Percentiles rank a stretch among this genome's conserved stretches.
phyloP scores from a whole-genome alignment of 2,888 invertebrate genomes.

The Hypolimnas misippus region DNA sequence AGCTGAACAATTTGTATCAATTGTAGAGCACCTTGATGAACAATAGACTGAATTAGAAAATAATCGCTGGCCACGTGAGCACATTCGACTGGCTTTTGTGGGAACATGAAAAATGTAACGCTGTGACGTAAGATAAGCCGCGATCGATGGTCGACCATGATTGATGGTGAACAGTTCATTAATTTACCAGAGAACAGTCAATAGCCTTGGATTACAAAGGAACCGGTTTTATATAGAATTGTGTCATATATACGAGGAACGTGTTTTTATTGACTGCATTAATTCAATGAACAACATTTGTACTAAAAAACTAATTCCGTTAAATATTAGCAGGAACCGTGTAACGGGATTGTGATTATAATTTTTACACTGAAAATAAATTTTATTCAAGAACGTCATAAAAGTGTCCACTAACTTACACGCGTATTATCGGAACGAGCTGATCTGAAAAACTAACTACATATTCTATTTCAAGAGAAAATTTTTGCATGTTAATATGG shows the following conservation, averaged over 20 bases:
- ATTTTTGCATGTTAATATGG: too few relatives aligned
- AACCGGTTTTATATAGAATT: conserved; percentile 10
- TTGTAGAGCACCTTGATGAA: conserved; percentile 54
- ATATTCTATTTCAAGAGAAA: too few relatives aligned
- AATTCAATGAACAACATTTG: conserved; percentile 5
- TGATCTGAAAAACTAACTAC: too few relatives aligned
- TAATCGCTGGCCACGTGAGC: conserved; percentile 61
- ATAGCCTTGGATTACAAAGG: conserved; percentile 14
- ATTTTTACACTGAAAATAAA: neutral
- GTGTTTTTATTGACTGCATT: neutral
- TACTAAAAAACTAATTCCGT: neutral
- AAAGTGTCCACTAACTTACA: too few relatives aligned
- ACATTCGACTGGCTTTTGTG: conserved; percentile 55
- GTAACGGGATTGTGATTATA: neutral
- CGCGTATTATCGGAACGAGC: too few relatives aligned
- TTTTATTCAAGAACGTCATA: neutral
- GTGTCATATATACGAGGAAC: conserved; percentile 1
- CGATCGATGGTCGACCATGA: conserved; percentile 56
- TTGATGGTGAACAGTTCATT: conserved; percentile 26
- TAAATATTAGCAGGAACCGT: neutral
- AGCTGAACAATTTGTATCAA: conserved; percentile 50
- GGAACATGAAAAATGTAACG: conserved; percentile 64
- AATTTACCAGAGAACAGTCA: conserved; percentile 5
- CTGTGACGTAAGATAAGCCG: conserved; percentile 60
- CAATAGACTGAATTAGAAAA: conserved; percentile 65